Evolutionary conservation across 2,888 invertebrate species (phyloP).

Genomic region (Dendrolimus houi): DNA sequence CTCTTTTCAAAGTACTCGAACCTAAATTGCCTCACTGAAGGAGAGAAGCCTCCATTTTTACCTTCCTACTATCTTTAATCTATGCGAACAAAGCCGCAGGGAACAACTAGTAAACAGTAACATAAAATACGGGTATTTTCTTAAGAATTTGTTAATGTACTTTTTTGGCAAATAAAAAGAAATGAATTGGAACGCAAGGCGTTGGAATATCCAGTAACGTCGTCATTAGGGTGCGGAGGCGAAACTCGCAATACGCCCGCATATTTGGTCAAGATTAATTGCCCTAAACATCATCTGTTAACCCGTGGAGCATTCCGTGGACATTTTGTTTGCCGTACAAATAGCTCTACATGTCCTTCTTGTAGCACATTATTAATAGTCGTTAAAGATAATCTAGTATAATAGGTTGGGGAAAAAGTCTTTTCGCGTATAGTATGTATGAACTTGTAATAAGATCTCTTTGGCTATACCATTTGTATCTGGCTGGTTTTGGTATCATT

Average conservation of each 20-base stretch:
- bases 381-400: conserved; percentile 1
- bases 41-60: too few species aligned
- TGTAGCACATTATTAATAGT: conserved; percentile 39
- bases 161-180: conserved; percentile 8
- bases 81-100: too few species aligned
- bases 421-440: too few species aligned
- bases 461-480: too few species aligned
- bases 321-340: conserved; percentile 62
- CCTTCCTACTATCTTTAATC: too few species aligned
- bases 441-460: too few species aligned
- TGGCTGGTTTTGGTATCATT: too few species aligned
- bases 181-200: conserved; percentile 18
- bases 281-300: conserved; percentile 68
- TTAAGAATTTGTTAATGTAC: background rate
- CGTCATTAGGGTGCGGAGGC: conserved; percentile 44
- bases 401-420: too few species aligned
- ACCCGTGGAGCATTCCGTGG: conserved; percentile 49
- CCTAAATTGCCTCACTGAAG: too few species aligned
- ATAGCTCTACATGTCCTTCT: conserved; percentile 47
- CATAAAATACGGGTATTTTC: background rate
- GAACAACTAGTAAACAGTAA: background rate
- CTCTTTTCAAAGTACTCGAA: too few species aligned
- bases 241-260: conserved; percentile 57
- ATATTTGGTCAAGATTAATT: conserved; percentile 73
- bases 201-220: conserved; percentile 29